Evolutionary conservation across 2,888 invertebrate genomes (phyloP).

Genomic region (Cryptocephalus moraei): DNA sequence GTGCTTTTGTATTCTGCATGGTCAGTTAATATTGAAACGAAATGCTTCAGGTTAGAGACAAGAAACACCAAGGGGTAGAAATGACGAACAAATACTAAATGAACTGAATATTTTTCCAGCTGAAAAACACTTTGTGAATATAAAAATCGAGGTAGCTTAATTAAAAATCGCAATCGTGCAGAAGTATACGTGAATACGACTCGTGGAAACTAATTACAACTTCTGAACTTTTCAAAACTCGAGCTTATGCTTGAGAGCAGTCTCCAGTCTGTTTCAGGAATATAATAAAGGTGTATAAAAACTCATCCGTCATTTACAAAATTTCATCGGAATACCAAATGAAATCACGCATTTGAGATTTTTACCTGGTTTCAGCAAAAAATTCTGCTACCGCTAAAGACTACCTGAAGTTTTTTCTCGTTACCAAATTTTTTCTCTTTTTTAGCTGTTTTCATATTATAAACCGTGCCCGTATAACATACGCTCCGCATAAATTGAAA

Average conservation of each 20-base stretch:
- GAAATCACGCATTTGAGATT: no score
- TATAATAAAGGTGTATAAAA: background rate
- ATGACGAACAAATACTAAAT: conserved; percentile 33
- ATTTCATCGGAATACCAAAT: background rate
- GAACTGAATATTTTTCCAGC: conserved; percentile 38
- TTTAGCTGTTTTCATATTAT: no score
- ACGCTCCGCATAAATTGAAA: no score
- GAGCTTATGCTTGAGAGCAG: conserved; percentile 29
- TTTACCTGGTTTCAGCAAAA: no score
- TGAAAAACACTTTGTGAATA: conserved; percentile 37
- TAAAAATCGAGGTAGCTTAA: conserved; percentile 37
- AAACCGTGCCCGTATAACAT: no score
- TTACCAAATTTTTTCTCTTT: no score
- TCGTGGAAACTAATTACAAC: conserved; percentile 36
- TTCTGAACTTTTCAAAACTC: conserved; percentile 34
- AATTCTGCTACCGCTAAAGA: no score
- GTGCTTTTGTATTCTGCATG: conserved; percentile 2
- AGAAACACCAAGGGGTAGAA: conserved; percentile 33
- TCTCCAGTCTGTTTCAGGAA: conserved; percentile 1
- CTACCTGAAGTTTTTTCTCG: no score
- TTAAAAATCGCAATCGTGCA: conserved; percentile 37
- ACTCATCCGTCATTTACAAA: background rate
- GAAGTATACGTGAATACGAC: conserved; percentile 31
- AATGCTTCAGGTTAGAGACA: conserved; percentile 26
- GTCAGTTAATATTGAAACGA: conserved; percentile 23